Evolutionary conservation across 2,797 vertebrate species (phyloP), one percentile per base, ranked within the genome.

Genomic region (Ptychobarbus kaznakovi): DNA sequence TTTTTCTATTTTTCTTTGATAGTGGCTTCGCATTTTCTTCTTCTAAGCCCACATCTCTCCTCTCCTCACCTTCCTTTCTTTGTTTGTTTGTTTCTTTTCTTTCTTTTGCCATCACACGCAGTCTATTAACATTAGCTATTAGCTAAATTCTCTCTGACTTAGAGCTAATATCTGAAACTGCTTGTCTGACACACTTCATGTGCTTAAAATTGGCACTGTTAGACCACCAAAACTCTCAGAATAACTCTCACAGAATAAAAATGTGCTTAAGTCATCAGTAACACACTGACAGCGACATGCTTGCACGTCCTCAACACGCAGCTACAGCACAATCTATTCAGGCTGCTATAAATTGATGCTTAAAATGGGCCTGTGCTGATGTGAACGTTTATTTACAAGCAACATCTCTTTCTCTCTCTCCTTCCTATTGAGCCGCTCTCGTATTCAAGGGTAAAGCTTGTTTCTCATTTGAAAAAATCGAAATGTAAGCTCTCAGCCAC

Each of bases 391-490:
- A 91, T 87, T 92, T 91, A 91, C 88, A 91, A 89, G 89, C 87
- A 88, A 80, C 35, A 38, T 87, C 89, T 84, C 74, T 79, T 78
- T 80, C 68, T 56, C 11, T 90, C 89, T 42, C 15, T 90, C 89
- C 89, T 85, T 90, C 91, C 92, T 91, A 91, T 90, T 86, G 82
- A 82, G 91, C 89, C 66, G 81, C 90, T 91, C 83, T 84, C 86
- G 86, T 91, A 94, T 93, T 94, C 89, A 91, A 90, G 90, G 90
- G 90, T 92, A 92, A 93, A 90, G 89, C 90, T 84, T 81, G 91
- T 94, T 68, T 68, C 90, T 93, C 66, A 88, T 83, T 82, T 75
- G 76, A 70, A 65, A 49, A 72, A 80, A 53, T 76, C 49, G 1
- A 56, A 58, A 79, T 81, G 87, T 81, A 77, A 83, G 82, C 85